Evolutionary conservation across 1,140 invertebrate species (phyloP), one percentile per base, ranked within the genome.

Genomic region (Bombus breviceps): DNA sequence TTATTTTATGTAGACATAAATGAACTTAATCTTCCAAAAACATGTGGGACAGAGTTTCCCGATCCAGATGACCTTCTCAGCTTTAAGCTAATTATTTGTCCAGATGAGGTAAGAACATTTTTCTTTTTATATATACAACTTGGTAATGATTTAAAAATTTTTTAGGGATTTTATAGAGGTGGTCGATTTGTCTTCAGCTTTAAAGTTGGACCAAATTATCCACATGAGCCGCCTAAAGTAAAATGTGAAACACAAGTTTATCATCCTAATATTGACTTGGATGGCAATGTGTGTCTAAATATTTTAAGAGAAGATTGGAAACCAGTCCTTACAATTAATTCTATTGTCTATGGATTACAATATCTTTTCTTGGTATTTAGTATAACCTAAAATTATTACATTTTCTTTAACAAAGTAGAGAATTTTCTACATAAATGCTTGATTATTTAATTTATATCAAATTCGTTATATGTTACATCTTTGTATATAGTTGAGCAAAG

Each of bases 261-360:
- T 95, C 98, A 99, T 95, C 98, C 98, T 43, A 99, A 99, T 93
- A 99, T 99, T 94, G 98, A 99, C 96, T 95, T 99, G 83, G 98
- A 99, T 93, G 98, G 98, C 75, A 99, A 99, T 96, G 98, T 99
- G 12, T 99, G 98, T 93, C 95, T 99, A 76, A 99, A 99, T 95
- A 99, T 99, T 93, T 95, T 99, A 83, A 96, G 99, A 93, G 99
- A 99, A 97, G 99, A 99, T 95, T 99, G 99, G 99, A 99, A 99
- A 95, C 99, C 99, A 86, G 99, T 99, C 83, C 96, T 99, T 80
- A 99, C 99, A 69, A 98, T 99, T 89, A 99, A 99, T 95, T 99
- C 99, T 83, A 98, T 99, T 95, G 98, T 99, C 75, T 99, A 99
- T 96, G 99, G 99, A 89, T 96, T 99, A 89, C 99, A 99, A 94